Percentiles rank a stretch among this genome's conserved stretches.
phyloP scores from a whole-genome alignment of 1,140 invertebrate species.

The Helicoverpa armigera region DNA sequence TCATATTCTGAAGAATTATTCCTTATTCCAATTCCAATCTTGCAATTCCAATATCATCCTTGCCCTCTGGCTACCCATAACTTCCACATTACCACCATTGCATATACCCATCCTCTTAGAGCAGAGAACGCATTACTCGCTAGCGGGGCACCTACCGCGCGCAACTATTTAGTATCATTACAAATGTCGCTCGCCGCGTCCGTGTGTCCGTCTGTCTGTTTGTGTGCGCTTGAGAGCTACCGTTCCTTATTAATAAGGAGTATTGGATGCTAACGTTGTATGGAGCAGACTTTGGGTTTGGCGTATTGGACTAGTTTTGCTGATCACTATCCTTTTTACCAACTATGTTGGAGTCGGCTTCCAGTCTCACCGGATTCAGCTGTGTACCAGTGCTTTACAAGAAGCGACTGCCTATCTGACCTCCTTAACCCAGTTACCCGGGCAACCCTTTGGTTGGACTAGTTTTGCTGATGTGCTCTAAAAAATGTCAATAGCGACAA shows the following conservation, averaged over 20 bases:
- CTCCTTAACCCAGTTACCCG: too few species aligned
- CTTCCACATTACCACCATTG: neutral
- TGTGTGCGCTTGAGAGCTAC: conserved; percentile 73
- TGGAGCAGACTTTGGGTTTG: conserved; percentile 60
- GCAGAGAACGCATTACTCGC: conserved; percentile 79
- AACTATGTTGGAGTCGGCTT: too few species aligned
- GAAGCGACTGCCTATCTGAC: too few species aligned
- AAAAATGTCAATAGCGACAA: too few species aligned
- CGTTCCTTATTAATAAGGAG: conserved; percentile 84
- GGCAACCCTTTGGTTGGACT: neutral
- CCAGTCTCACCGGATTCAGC: too few species aligned
- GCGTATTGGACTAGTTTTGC: neutral
- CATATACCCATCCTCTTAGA: conserved; percentile 63
- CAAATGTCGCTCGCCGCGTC: conserved; percentile 82
- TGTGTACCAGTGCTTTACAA: too few species aligned
- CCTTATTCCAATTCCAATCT: too few species aligned
- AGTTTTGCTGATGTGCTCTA: neutral
- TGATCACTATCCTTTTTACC: neutral
- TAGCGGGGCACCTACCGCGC: conserved; percentile 83
- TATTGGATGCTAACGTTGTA: conserved; percentile 57
- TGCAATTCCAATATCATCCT: too few species aligned
- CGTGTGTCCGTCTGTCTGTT: conserved; percentile 71
- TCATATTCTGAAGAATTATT: too few species aligned
- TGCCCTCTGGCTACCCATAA: too few species aligned
- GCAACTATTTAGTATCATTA: conserved; percentile 85